Base-by-base conservation (phyloP, 2,888 invertebrate genomes). In the Glomeris marginata region DNA sequence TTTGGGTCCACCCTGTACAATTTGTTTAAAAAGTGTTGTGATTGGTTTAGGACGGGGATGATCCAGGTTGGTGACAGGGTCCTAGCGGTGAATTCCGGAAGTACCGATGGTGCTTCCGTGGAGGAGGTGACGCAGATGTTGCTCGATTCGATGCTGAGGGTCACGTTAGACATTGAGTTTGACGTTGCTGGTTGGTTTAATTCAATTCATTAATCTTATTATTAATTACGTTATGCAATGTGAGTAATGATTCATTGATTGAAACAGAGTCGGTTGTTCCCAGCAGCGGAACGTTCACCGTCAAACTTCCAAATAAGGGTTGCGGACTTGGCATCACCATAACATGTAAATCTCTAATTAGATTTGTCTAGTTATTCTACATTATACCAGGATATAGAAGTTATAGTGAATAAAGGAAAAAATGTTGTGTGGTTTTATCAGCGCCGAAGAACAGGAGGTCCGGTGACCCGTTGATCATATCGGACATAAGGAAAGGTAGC, bases 261-360 rank as follows among this genome's bases (percentile, higher is more conserved):
- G n/a, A 38, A 41, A n/a, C 33, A 10, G 90, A 91, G 57, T 79
- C 87, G 0, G 87, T 91, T 41, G 84, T 90, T 55, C 88, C 91
- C 1, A 81, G 85, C 4, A 84, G 85, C 58, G 91, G 91, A 0
- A 81, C 88, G 0, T 92, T 91, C 63, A 84, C 82, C 55, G 90
- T 95, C 0, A 85, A 88, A 66, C 72, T 94, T 46, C 81, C 86
- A 3, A 72, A 71, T 58, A 65, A 67, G 55, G 80, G 80, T 37
- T 78, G 77, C 22, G 87, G 87, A 3, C 72, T 94, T 13, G 94
- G 94, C 2, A 79, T 94, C 37, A 90, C 87, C n/a, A 82, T 92
- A 6, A 85, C 82, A 64, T 81, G 84, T 76, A 68, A 63, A 61
- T 55, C 33, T 41, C n/a, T n/a, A n/a, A n/a, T n/a, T n/a, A n/a